Percentiles rank a stretch among this genome's conserved stretches.
Evolutionary conservation across 2,888 invertebrate species (phyloP).

Genomic region (Caenorhabditis wallacei): DNA sequence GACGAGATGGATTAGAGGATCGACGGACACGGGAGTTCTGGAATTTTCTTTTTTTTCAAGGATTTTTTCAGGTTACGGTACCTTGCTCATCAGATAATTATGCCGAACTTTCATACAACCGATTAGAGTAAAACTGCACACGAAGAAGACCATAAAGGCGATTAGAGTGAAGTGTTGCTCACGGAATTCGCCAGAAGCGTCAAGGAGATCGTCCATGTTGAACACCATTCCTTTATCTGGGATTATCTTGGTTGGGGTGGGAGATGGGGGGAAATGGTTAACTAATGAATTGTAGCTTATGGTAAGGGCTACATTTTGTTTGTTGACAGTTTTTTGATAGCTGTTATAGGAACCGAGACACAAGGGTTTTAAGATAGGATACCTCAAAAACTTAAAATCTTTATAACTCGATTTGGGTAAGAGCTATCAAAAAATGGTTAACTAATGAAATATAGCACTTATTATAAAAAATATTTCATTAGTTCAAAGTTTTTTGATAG

Average conservation of each 20-base stretch:
- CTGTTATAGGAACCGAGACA: no score
- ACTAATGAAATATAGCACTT: not conserved
- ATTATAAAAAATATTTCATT: not conserved
- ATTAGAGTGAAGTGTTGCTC: conserved; percentile 24
- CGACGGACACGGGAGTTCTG: conserved; percentile 33
- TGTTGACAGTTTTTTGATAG: no score
- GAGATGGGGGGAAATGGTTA: not conserved
- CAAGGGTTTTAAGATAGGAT: no score
- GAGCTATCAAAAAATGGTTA: not conserved
- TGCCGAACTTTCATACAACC: conserved; percentile 18
- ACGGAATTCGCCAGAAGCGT: conserved; percentile 8
- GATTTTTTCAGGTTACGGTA: not conserved
- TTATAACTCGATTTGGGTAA: no score
- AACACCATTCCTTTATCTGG: conserved; percentile 24
- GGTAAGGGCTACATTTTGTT: not conserved
- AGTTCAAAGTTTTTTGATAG: no score
- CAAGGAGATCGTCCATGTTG: conserved; percentile 31
- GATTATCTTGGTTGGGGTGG: no score
- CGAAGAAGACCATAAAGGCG: conserved; percentile 31
- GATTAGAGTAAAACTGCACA: conserved; percentile 20
- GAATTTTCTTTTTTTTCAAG: not conserved
- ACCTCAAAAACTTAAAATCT: no score
- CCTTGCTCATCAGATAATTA: conserved; percentile 18
- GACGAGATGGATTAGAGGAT: not conserved
- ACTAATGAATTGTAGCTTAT: not conserved